Conservation (phyloP, 2,888 invertebrate genomes). For the Epirrhoe alternata region DNA sequence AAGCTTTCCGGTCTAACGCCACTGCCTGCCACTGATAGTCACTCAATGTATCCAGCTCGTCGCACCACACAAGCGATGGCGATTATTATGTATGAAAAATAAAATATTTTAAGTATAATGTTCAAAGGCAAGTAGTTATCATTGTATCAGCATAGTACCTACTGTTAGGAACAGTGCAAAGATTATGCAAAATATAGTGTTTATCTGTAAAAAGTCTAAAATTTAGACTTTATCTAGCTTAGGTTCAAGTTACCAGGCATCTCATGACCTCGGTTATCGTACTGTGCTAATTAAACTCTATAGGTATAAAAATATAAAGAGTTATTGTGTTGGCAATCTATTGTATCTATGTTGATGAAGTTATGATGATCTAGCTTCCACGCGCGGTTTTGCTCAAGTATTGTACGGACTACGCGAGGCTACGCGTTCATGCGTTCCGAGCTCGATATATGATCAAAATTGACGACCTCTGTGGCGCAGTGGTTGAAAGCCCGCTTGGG, state of each 20-base stretch:
- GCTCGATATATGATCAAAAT: no score
- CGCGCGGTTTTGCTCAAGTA: no score
- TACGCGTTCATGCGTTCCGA: no score
- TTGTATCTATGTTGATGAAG: constrained; percentile 1
- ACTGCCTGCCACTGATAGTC: no score
- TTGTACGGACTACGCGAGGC: no score
- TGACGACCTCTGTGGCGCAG: no score
- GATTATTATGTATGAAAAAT: no score
- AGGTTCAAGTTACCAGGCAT: constrained; percentile 45
- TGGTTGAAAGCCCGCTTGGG: no score
- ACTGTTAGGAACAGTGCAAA: constrained; percentile 46
- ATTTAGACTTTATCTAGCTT: constrained; percentile 58
- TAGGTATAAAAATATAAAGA: constrained; percentile 31
- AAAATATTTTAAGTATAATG: neutral
- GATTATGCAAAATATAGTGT: constrained; percentile 42
- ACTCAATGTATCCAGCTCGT: no score
- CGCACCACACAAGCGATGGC: no score
- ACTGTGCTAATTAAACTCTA: constrained; percentile 38
- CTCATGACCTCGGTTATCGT: constrained; percentile 50
- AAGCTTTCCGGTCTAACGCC: no score
- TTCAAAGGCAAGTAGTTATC: constrained; percentile 2
- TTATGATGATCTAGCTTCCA: neutral
- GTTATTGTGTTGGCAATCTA: constrained; percentile 7
- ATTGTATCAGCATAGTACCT: constrained; percentile 28
- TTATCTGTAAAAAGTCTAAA: constrained; percentile 62